Base-by-base conservation (phyloP, 2,113 vertebrate species). In the Dipodomys spectabilis region DNA sequence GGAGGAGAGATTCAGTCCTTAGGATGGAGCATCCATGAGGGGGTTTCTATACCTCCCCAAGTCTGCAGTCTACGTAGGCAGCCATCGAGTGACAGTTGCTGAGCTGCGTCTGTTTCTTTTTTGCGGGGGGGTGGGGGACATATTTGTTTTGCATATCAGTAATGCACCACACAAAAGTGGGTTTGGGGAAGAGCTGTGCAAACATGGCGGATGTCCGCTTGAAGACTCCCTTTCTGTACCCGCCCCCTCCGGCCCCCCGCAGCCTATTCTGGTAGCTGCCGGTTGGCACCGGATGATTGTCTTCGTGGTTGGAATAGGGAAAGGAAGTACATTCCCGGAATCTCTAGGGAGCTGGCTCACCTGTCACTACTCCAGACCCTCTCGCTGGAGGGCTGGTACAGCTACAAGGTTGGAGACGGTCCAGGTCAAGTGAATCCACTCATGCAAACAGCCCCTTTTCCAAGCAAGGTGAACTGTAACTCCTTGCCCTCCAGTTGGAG, bases 381-480 rank as follows among this genome's bases (percentile, higher is more conserved):
- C 3, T 53, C 12, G 49, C 1, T 64, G 30, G 71, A 89, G 94
- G 64, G 72, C 44, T 64, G 71, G 1, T 67, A 80, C 73, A 13
- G 79, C 44, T 87, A 11, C 19, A 73, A 93, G 85, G 20, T 57
- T 13, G 39, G 13, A 86, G 1, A 1, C 4, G 35, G 88, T n/a
- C 11, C 25, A 93, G 49, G 45, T 80, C 69, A 72, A 85, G 71
- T 25, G 53, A 74, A 49, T 79, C 4, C 86, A 30, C 22, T 86
- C 73, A 49, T 64, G 20, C 65, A 32, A 80, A 72, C 2, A 80
- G 16, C 23, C 23, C 23, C 23, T 87, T 95, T 72, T 72, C 32
- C 18, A 92, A 78, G 82, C 80, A 90, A 95, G 44, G 3, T 75
- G 23, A 89, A 7, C 35, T 57, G 60, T 57, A 77, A 39, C 81